Evolutionary conservation across 2,113 vertebrate species (phyloP), one percentile per base, ranked within the genome.

Genomic region (Nothobranchius furzeri): DNA sequence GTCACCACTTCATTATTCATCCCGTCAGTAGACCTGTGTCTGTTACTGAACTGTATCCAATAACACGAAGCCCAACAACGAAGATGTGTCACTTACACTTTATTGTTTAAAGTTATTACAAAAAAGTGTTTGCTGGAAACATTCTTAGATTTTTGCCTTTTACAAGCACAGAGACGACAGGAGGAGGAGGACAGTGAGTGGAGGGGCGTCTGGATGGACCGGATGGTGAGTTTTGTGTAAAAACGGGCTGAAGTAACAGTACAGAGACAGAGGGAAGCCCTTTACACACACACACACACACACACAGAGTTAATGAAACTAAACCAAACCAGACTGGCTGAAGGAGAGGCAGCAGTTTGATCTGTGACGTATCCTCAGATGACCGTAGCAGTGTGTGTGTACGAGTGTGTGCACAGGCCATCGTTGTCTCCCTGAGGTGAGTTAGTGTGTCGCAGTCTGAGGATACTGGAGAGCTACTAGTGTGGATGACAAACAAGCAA

Each of bases 31-130:
- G 30, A 30, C 4, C 30, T 30, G 20, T 20, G 20, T 20, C 20
- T 20, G 20, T 20, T 20, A 20, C 20, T 20, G 20, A 20, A 20
- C 20, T 20, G 30, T 30, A 30, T 30, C 30, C 30, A 30, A 40
- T 40, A 40, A 40, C 6, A 37, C 7, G 45, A 73, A 76, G 36
- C 37, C 82, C 53, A 12, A 63, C 75, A 17, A 1, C 2, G 12
- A 6, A 81, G 71, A 77, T 9, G 48, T 78, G 54, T 84, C 69
- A 68, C 79, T 90, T 88, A 79, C 75, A 83, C 85, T 91, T 93
- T 93, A 91, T 93, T 91, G 85, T 92, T 93, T 89, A 91, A 92
- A 92, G 87, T 90, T 78, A 62, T 88, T 93, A 93, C 89, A 93
- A 94, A 93, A 88, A 93, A 78, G 83, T 76, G 86, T 85, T 86